These are phyloP conservation scores for Argyresthia goedartella DNA, from an alignment of 2,888 invertebrate species.

Conservation along the genomic window DNA sequence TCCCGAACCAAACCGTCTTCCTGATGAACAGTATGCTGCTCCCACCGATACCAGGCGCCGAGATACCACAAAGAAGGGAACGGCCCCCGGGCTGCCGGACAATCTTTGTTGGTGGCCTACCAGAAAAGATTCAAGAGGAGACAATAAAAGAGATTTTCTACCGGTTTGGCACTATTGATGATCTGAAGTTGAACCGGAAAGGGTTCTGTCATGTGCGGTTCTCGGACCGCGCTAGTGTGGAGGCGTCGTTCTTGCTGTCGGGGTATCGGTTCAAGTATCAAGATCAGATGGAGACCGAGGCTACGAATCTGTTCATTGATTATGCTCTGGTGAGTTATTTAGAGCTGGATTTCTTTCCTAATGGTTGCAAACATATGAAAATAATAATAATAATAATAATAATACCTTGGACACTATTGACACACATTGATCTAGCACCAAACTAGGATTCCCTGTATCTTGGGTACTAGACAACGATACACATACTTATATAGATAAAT, in stretches of 20 bases:
- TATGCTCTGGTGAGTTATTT: constrained; percentile 74
- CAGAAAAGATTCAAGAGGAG: constrained; percentile 84
- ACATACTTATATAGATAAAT: too few relatives aligned
- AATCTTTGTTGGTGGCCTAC: constrained; percentile 93
- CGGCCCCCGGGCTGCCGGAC: constrained; percentile 91
- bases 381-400: too few relatives aligned
- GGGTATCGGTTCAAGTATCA: constrained; percentile 81
- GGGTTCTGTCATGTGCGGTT: constrained; percentile 94
- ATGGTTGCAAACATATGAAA: too few relatives aligned
- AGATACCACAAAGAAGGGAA: constrained; percentile 84
- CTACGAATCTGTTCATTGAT: constrained; percentile 89
- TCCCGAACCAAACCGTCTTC: constrained; percentile 32
- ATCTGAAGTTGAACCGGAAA: constrained; percentile 83
- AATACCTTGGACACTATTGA: too few relatives aligned
- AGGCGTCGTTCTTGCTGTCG: constrained; percentile 86
- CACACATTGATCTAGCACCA: too few relatives aligned
- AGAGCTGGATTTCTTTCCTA: too few relatives aligned
- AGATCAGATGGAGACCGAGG: constrained; percentile 77
- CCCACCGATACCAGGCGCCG: constrained; percentile 86
- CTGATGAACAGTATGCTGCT: constrained; percentile 84
- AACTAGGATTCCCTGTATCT: too few relatives aligned
- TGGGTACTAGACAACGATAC: too few relatives aligned
- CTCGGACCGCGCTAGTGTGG: constrained; percentile 83
- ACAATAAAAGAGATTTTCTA: constrained; percentile 90
- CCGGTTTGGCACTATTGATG: constrained; percentile 65